Percentiles rank a stretch among this genome's conserved stretches.
phyloP scores from a whole-genome alignment of 1,140 invertebrate genomes.

The Rhagoletis zephyria region DNA sequence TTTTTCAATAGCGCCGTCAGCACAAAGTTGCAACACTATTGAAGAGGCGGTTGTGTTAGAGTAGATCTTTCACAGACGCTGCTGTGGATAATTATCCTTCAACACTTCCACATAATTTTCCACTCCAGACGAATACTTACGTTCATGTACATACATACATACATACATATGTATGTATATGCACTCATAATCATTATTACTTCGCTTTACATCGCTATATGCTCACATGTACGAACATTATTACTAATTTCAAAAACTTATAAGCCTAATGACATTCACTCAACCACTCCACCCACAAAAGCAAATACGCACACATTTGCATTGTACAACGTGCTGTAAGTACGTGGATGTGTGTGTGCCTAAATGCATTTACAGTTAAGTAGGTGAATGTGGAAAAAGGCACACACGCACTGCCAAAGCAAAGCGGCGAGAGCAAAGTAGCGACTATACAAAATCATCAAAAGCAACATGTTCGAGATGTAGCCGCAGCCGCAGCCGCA shows the following conservation, averaged over 20 bases:
- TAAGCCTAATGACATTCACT: slow-evolving; percentile 49
- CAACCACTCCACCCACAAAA: neutral
- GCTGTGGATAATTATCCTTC: neutral
- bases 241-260: slow-evolving; percentile 48
- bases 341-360: too few relatives aligned
- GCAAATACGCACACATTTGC: neutral
- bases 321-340: neutral
- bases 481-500: slow-evolving; percentile 5
- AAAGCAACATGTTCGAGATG: slow-evolving; percentile 20
- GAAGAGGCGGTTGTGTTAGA: neutral
- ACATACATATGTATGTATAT: neutral
- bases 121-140: neutral
- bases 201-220: neutral
- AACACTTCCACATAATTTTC: slow-evolving; percentile 47
- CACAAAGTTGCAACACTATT: too few relatives aligned
- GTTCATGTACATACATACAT: neutral
- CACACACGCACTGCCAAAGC: neutral
- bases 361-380: neutral
- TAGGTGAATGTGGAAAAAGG: neutral
- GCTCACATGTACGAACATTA: neutral
- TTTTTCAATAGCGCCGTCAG: neutral
- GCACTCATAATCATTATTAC: neutral
- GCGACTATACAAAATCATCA: slow-evolving; percentile 2
- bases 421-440: neutral
- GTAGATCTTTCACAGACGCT: neutral